These are phyloP conservation scores for Lichenostomus cassidix DNA, from an alignment of 2,113 vertebrate species.

Conservation along the genomic window DNA sequence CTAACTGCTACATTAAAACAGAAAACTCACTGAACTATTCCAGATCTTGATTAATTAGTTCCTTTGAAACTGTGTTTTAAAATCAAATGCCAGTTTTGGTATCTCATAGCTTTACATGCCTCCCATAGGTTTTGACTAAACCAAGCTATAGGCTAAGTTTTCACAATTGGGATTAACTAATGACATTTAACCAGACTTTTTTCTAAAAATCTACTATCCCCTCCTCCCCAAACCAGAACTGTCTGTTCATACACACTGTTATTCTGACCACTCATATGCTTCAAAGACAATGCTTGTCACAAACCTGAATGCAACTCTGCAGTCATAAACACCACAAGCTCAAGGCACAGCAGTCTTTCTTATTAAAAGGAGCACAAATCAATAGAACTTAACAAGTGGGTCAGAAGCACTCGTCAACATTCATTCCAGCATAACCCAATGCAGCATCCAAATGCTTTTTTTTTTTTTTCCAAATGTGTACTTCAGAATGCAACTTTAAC, in stretches of 20 bases:
- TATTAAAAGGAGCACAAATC: background rate
- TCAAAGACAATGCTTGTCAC: slow-evolving; percentile 1
- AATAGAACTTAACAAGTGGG: background rate
- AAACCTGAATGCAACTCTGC: slow-evolving; percentile 7
- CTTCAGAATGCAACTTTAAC: background rate
- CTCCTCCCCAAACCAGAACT: background rate
- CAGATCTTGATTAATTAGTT: background rate
- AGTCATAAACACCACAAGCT: background rate
- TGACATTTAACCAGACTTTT: background rate
- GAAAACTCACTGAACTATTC: background rate
- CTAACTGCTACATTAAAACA: background rate
- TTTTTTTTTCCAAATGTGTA: background rate
- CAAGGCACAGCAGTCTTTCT: background rate
- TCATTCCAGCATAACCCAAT: background rate
- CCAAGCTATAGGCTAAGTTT: background rate
- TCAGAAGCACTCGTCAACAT: background rate
- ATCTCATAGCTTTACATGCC: background rate
- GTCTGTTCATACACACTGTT: background rate
- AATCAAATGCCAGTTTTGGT: background rate
- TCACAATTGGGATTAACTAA: background rate
- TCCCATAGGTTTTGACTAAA: background rate
- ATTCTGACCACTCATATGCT: background rate
- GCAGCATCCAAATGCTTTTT: background rate
- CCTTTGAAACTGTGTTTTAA: background rate
- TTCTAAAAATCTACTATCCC: background rate